phyloP scores from a whole-genome alignment of 1,140 invertebrate genomes.

The Helicoverpa zea region DNA sequence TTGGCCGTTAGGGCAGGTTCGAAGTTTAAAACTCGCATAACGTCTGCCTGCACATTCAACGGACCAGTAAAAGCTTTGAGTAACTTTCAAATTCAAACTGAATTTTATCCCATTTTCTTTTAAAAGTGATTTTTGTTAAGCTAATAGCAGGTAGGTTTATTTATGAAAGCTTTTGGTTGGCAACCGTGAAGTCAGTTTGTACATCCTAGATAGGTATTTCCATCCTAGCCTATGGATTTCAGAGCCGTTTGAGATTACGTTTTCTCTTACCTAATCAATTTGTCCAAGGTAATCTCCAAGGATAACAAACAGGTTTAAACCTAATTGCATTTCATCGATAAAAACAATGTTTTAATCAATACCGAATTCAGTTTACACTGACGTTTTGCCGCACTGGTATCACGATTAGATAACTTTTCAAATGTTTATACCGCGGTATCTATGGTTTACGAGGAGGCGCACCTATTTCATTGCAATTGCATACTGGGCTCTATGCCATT shows the following conservation, averaged over 20 bases:
- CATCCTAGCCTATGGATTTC: no score
- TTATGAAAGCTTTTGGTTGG: no score
- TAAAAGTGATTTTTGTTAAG: background rate
- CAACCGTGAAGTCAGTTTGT: no score
- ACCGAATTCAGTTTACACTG: slow-evolving; percentile 2
- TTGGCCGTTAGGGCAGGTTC: slow-evolving; percentile 46
- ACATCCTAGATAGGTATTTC: no score
- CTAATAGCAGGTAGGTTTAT: no score
- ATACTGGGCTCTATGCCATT: slow-evolving; percentile 10
- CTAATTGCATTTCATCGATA: slow-evolving; percentile 17
- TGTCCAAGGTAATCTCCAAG: no score
- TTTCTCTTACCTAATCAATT: no score
- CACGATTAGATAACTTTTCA: slow-evolving; percentile 31
- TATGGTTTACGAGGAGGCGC: slow-evolving; percentile 7
- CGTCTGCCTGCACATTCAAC: slow-evolving; percentile 16
- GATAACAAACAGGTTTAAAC: background rate
- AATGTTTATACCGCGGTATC: slow-evolving; percentile 23
- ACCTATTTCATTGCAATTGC: slow-evolving; percentile 34
- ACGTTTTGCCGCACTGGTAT: slow-evolving; percentile 5
- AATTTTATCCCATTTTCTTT: slow-evolving; percentile 3
- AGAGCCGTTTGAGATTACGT: no score
- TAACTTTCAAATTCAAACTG: slow-evolving; percentile 8
- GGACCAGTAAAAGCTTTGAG: slow-evolving; percentile 30
- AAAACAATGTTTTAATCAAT: slow-evolving; percentile 2
- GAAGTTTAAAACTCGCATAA: slow-evolving; percentile 42